Evolutionary conservation across 1,140 invertebrate species (phyloP), one percentile per base, ranked within the genome.

Genomic region (Drosophila arizonae): DNA sequence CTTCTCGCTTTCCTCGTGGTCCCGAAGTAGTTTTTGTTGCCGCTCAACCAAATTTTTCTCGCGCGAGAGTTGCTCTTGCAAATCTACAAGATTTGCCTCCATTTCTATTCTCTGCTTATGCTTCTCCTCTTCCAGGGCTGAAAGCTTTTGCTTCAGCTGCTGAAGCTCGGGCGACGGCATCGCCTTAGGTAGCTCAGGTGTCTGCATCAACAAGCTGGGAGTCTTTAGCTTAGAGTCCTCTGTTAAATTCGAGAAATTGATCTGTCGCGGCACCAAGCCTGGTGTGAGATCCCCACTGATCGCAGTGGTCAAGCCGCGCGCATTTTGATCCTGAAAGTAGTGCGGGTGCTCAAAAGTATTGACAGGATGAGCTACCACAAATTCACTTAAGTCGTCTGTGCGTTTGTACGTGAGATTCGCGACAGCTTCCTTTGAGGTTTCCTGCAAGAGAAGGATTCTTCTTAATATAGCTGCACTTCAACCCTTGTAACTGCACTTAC

Each of bases 141-240:
- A 26, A 0, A 90, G 45, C 33, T 86, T 76, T 8, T 76, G 41
- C 6, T 63, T 68, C 11, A 88, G 9, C 17, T 81, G 65, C 0
- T 76, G 61, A 2, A 80, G 57, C 46, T 79, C 79, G 0, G 79
- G 63, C 1, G 82, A 65, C 0, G 66, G 66, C 6, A 41, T 17
- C 0, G 84, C 50, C 13, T 71, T 73, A 10, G 84, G 81, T 61
- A 87, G 21, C 13, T 81, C 86, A 0, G 86, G 86, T 10, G 92
- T 91, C 26, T 93, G 78, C 72, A 79, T 62, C 3, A 90, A 13
- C 33, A 90, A 6, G 21, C 81, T 73, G 87, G 54, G 92, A 69
- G 81, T 92, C 55, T 92, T 91, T 0, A 94, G 68, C 46, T 94
- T 91, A 4, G 91, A 91, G 43, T 91, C 90, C 43, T 91, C 90